Conservation (phyloP, 2,113 vertebrate genomes). For the Acrocephalus kingi region DNA sequence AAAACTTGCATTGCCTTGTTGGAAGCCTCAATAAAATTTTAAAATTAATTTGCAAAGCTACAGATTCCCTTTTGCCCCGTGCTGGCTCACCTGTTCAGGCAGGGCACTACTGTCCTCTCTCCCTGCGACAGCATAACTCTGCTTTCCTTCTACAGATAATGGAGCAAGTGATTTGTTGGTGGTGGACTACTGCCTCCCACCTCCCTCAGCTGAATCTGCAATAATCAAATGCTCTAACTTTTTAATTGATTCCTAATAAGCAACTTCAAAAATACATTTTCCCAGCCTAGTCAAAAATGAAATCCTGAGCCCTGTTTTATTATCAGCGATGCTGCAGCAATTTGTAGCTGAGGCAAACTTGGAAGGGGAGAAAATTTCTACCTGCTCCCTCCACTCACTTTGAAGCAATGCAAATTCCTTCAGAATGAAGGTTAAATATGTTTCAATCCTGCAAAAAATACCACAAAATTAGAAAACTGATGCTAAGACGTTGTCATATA, state of each 20-base stretch:
- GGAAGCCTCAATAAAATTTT: background rate
- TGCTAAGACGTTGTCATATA: background rate
- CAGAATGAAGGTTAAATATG: background rate
- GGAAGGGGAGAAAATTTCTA: background rate
- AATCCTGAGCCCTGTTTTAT: background rate
- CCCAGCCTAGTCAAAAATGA: background rate
- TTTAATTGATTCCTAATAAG: background rate
- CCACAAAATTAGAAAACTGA: background rate
- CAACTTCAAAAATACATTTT: background rate
- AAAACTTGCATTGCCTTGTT: background rate
- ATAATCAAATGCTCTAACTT: background rate
- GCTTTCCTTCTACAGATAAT: background rate
- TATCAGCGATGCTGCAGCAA: background rate
- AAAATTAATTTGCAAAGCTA: background rate
- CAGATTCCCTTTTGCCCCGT: background rate
- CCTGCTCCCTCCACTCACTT: background rate
- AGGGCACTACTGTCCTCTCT: background rate
- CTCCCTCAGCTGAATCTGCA: background rate
- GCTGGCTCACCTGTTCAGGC: background rate
- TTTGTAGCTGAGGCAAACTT: background rate
- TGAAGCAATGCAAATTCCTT: background rate
- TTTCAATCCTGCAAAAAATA: background rate
- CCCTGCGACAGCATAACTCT: background rate
- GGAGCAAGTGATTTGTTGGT: background rate
- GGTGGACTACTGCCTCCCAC: accelerated